A percentile compares a stretch with the other conserved stretches of the same genome.
phyloP scores from a whole-genome alignment of 2,113 vertebrate species.

The Hiodon alosoides region DNA sequence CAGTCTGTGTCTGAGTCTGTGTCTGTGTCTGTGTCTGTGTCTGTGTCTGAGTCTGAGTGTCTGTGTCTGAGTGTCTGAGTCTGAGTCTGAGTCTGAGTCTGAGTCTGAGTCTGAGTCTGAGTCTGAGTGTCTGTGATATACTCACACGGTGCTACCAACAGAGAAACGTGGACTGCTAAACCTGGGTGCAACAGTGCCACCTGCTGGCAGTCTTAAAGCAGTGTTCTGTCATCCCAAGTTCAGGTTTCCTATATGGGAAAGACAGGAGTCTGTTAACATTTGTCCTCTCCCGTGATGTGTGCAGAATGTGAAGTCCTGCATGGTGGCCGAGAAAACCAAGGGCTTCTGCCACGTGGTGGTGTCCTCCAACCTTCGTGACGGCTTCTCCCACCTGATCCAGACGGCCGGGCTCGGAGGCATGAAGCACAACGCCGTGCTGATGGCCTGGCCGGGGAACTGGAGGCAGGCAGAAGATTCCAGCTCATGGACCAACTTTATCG shows the following conservation, averaged over 20 bases:
- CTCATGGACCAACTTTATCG: slow-evolving; percentile 85
- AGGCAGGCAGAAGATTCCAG: slow-evolving; percentile 62
- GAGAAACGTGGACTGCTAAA: background rate
- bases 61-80: background rate
- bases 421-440: slow-evolving; percentile 89
- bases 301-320: slow-evolving; percentile 80
- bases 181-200: background rate
- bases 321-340: slow-evolving; percentile 79
- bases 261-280: background rate
- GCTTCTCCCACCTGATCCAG: slow-evolving; percentile 89
- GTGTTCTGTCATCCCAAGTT: background rate
- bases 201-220: background rate
- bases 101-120: background rate
- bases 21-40: background rate
- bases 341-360: slow-evolving; percentile 92
- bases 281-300: background rate
- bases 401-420: slow-evolving; percentile 90
- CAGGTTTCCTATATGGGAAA: background rate
- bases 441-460: slow-evolving; percentile 84
- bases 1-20: too few species aligned
- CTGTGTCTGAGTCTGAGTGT: background rate
- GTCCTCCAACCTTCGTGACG: slow-evolving; percentile 79
- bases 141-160: background rate
- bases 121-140: background rate
- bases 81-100: background rate